A percentile compares a stretch with the other conserved stretches of the same genome.
These are phyloP conservation scores for Python bivittatus DNA, from an alignment of 2,113 vertebrate species.

Conservation along the genomic window DNA sequence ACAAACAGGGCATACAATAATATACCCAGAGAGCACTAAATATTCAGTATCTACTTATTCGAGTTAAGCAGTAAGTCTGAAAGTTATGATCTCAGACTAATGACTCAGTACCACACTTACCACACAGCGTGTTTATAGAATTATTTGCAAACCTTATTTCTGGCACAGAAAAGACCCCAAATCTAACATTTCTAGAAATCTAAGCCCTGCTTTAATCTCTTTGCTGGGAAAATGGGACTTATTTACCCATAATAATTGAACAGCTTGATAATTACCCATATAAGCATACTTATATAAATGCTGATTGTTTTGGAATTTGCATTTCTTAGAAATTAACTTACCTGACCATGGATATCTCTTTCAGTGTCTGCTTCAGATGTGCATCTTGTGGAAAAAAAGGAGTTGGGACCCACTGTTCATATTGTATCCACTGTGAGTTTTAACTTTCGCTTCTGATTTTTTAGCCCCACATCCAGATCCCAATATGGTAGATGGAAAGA, in stretches of 20 bases:
- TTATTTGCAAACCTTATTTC: neutral
- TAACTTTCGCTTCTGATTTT: neutral
- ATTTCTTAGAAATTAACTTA: neutral
- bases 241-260: neutral
- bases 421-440: neutral
- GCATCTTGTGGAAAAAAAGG: neutral
- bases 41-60: neutral
- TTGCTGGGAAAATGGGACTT: neutral
- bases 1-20: neutral
- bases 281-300: neutral
- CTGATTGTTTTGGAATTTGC: neutral
- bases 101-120: neutral
- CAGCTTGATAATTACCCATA: neutral
- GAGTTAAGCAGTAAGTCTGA: neutral
- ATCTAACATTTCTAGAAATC: neutral
- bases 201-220: neutral
- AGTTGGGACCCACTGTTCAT: neutral
- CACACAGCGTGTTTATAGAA: neutral
- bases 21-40: neutral
- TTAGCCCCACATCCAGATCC: neutral
- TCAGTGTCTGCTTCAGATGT: neutral
- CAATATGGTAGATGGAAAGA: neutral
- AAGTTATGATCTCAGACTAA: neutral
- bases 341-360: neutral
- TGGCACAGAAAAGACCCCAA: neutral